Conservation (phyloP, 1,140 invertebrate genomes). For the Drosophila gunungcola region DNA sequence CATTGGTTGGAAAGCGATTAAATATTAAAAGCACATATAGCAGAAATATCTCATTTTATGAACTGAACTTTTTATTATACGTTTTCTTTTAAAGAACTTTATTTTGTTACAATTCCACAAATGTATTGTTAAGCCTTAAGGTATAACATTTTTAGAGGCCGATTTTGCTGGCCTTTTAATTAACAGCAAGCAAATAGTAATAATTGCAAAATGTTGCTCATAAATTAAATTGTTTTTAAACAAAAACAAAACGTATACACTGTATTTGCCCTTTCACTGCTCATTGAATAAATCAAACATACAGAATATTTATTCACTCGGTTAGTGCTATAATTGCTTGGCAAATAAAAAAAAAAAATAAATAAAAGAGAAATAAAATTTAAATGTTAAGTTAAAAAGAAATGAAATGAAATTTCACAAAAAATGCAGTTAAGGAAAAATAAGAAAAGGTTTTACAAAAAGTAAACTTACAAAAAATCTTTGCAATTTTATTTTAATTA, state of each 20-base stretch:
- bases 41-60: no score
- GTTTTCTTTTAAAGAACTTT: no score
- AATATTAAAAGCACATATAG: no score
- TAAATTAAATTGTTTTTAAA: conserved; percentile 40
- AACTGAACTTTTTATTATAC: no score
- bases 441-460: no score
- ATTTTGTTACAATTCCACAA: no score
- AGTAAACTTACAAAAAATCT: background rate
- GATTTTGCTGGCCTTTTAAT: conserved; percentile 29
- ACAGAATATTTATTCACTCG: conserved; percentile 21
- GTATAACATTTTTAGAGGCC: conserved; percentile 21
- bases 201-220: conserved; percentile 30
- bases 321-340: background rate
- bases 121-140: background rate
- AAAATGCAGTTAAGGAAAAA: background rate
- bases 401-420: background rate
- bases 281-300: conserved; percentile 35
- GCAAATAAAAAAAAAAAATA: background rate
- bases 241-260: conserved; percentile 16
- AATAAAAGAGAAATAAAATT: background rate
- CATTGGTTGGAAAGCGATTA: background rate
- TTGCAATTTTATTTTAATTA: no score
- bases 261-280: conserved; percentile 5
- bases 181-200: conserved; percentile 12
- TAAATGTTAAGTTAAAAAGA: background rate